Evolutionary conservation across 1,140 invertebrate species (phyloP).

Genomic region (Euura lappo): DNA sequence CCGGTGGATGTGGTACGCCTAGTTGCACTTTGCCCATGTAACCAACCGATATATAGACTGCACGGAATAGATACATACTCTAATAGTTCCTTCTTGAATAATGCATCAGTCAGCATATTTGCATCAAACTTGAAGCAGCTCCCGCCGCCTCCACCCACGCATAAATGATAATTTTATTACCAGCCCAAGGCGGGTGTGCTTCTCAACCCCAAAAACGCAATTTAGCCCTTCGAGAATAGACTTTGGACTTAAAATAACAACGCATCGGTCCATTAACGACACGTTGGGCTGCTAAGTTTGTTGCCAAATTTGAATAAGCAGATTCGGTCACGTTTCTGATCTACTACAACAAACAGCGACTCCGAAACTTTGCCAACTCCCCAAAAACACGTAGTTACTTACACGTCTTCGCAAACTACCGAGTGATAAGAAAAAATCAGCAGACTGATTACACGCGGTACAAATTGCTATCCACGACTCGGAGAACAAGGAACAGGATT

Average conservation of each 20-base stretch:
- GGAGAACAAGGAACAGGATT: background rate
- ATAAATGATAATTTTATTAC: conserved; percentile 56
- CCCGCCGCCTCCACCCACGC: conserved; percentile 34
- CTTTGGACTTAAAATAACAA: conserved; percentile 43
- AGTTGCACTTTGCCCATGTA: conserved; percentile 39
- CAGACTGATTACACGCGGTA: no score
- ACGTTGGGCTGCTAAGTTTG: conserved; percentile 26
- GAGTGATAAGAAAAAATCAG: background rate
- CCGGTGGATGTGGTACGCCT: conserved; percentile 41
- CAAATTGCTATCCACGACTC: no score
- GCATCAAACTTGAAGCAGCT: conserved; percentile 51
- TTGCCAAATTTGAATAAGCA: background rate
- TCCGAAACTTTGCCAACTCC: background rate
- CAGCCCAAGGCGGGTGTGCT: conserved; percentile 37
- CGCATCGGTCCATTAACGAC: conserved; percentile 37
- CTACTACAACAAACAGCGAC: background rate
- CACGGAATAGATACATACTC: conserved; percentile 36
- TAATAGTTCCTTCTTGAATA: conserved; percentile 55
- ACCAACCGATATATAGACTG: conserved; percentile 26
- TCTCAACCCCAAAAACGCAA: conserved; percentile 41
- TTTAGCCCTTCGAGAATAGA: conserved; percentile 37
- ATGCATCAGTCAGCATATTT: conserved; percentile 52
- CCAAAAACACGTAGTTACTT: background rate
- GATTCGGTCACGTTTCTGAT: background rate
- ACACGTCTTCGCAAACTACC: background rate